phyloP scores from a whole-genome alignment of 2,888 invertebrate species.

The Zygogramma bicolorata region DNA sequence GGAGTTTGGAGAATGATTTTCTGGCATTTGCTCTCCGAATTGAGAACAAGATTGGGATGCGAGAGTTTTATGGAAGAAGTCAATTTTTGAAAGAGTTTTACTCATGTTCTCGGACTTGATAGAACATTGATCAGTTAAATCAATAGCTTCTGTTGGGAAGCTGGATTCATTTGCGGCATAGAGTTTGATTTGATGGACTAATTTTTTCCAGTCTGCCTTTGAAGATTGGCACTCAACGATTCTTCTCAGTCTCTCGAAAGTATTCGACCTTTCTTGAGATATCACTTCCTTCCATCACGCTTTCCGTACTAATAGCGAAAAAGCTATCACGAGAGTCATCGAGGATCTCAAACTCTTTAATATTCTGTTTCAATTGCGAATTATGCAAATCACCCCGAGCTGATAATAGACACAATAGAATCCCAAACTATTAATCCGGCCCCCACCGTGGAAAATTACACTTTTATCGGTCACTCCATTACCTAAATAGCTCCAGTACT shows the following conservation, averaged over 20 bases:
- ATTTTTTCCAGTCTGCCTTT: too few relatives aligned
- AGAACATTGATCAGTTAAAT: too few relatives aligned
- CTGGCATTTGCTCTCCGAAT: too few relatives aligned
- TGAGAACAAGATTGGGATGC: too few relatives aligned
- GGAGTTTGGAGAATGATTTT: too few relatives aligned
- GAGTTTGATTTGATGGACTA: too few relatives aligned
- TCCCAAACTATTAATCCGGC: not conserved
- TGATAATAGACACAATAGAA: not conserved
- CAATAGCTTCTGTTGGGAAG: too few relatives aligned
- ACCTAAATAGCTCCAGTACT: conserved; percentile 11
- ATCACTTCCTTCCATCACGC: not conserved
- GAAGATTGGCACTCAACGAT: too few relatives aligned
- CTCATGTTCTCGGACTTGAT: too few relatives aligned
- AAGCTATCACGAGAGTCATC: not conserved
- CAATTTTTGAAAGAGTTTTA: too few relatives aligned
- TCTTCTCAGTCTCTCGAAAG: not conserved
- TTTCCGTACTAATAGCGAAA: not conserved
- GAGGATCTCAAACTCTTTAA: not conserved
- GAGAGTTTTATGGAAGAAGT: too few relatives aligned
- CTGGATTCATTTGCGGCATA: too few relatives aligned
- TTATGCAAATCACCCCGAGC: not conserved
- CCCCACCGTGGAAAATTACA: conserved; percentile 7
- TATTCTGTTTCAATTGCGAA: not conserved
- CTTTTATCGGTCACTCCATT: conserved; percentile 28
- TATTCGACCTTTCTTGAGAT: not conserved